phyloP scores from a whole-genome alignment of 30 jellyfish, hydroid and myxozoan genomes.

The Sanderia malayensis region DNA sequence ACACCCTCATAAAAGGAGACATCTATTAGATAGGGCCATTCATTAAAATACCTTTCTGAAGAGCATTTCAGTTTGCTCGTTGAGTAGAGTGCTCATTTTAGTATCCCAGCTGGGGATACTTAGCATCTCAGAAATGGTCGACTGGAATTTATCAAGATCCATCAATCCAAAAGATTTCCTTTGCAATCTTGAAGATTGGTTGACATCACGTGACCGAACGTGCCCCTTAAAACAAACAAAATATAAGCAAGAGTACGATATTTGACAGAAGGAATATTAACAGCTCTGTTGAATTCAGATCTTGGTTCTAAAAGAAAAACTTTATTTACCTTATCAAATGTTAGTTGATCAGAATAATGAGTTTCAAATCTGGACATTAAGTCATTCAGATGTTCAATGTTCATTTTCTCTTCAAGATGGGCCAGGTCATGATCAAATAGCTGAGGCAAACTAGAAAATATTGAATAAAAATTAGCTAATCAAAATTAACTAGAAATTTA shows the following conservation, averaged over 20 bases:
- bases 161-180: conserved; percentile 47
- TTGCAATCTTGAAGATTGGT: conserved; percentile 33
- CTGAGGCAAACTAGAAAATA: conserved; percentile 6
- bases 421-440: conserved; percentile 35
- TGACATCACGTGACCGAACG: conserved; percentile 57
- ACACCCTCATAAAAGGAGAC: no score
- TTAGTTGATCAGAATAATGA: conserved; percentile 41
- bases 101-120: conserved; percentile 43
- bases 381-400: conserved; percentile 42
- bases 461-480: no score
- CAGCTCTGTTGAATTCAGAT: no score
- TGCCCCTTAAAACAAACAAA: conserved; percentile 33
- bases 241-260: no score
- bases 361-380: conserved; percentile 56
- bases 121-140: conserved; percentile 40
- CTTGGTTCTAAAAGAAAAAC: no score
- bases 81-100: conserved; percentile 4
- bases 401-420: conserved; percentile 61
- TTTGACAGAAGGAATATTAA: no score
- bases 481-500: no score
- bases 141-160: conserved; percentile 48
- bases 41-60: conserved; percentile 43
- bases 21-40: no score
- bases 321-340: conserved; percentile 27
- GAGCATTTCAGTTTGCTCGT: conserved; percentile 55